A percentile compares a stretch with the other conserved stretches of the same genome.
Evolutionary conservation across 1,140 invertebrate genomes (phyloP).

Genomic region (Trichonephila clavipes): DNA sequence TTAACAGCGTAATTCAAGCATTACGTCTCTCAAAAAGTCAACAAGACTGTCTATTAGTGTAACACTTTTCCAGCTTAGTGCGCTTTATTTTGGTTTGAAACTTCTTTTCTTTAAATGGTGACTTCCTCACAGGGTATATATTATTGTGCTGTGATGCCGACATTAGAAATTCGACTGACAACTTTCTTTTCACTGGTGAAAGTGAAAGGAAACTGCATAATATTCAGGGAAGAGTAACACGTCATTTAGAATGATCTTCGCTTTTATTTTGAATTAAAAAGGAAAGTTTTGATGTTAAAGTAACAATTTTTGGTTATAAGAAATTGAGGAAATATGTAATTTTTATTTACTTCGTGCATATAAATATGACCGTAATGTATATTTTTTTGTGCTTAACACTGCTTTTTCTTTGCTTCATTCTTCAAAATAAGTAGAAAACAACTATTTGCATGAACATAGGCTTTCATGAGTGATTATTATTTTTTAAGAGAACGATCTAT

Average conservation of each 20-base stretch:
- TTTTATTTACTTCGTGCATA: too few relatives aligned
- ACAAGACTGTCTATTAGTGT: constrained; percentile 42
- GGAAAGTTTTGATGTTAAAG: background rate
- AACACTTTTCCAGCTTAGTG: constrained; percentile 33
- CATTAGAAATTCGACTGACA: background rate
- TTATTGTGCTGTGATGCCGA: background rate
- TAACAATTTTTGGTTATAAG: too few relatives aligned
- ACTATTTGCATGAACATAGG: too few relatives aligned
- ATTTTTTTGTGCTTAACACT: too few relatives aligned
- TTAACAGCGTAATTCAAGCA: constrained; percentile 48
- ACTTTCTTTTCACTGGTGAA: background rate
- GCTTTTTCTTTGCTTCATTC: too few relatives aligned
- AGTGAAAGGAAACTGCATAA: background rate
- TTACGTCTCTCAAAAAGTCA: constrained; percentile 39
- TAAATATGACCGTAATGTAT: too few relatives aligned
- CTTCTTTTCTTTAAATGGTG: background rate
- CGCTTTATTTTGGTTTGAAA: constrained; percentile 3
- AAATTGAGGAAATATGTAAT: too few relatives aligned
- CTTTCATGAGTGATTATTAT: too few relatives aligned
- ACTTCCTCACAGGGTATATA: background rate
- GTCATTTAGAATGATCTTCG: background rate
- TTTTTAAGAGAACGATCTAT: too few relatives aligned
- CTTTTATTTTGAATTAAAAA: background rate
- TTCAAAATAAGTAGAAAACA: too few relatives aligned
- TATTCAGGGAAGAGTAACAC: background rate